phyloP scores from a whole-genome alignment of 2,113 vertebrate genomes.

The Thomomys bottae region DNA sequence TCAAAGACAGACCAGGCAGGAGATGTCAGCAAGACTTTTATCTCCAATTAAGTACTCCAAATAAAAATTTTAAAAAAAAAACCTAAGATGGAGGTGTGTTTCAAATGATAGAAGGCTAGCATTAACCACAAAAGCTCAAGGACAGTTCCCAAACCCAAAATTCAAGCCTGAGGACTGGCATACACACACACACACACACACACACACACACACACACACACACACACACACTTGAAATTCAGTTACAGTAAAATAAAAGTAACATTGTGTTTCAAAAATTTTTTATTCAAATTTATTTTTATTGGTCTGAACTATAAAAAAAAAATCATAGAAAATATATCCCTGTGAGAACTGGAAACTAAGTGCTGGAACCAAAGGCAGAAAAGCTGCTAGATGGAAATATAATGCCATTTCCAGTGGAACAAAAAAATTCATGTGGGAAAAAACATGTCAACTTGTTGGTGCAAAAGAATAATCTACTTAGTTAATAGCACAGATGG shows the following conservation, averaged over 20 bases:
- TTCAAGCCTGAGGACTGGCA: no score
- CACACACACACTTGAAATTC: not conserved
- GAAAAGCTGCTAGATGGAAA: not conserved
- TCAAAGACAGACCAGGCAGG: no score
- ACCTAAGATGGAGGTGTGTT: no score
- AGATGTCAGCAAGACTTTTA: no score
- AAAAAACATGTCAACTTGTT: not conserved
- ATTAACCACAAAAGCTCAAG: no score
- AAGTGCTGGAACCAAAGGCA: not conserved
- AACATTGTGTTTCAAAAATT: not conserved
- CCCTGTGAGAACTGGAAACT: not conserved
- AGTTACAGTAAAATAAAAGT: not conserved
- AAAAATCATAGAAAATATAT: not conserved
- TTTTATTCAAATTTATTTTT: not conserved
- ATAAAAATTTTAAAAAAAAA: no score
- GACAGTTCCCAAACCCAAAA: no score
- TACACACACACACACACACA: no score
- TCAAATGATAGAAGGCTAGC: no score
- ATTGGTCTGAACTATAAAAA: not conserved
- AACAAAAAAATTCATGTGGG: not conserved
- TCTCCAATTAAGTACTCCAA: no score
- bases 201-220: no score
- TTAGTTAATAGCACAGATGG: not conserved
- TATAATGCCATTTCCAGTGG: not conserved
- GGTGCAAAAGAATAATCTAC: not conserved